Evolutionary conservation across 2,797 vertebrate species (phyloP), one percentile per base, ranked within the genome.

Genomic region (Hemitrygon akajei): DNA sequence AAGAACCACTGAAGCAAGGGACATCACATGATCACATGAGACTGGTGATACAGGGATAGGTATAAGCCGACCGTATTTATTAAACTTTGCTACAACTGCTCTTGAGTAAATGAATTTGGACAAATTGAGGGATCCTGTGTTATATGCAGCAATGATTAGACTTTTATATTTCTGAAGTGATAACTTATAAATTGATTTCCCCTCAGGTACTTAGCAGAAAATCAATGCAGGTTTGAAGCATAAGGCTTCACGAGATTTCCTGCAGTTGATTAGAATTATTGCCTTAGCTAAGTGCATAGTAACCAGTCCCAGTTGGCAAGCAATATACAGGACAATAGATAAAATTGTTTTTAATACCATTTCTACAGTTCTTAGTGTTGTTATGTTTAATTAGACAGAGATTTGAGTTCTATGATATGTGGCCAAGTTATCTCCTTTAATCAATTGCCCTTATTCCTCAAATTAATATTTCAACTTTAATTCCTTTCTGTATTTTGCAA

Each of bases 101-200:
- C 10, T 34, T 37, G 63, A 89, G 25, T 20, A 66, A n/a, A 87
- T 66, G 56, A 58, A 87, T 40, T 22, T 22, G 22, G 18, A 69
- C 37, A 4, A 20, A 22, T 40, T 80, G 34, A 80, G 0, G 79
- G n/a, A 7, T 89, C n/a, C 34, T 89, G n/a, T 7, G 0, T 10
- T 34, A 69, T 22, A 37, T 4, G 16, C 20, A 89, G 63, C 16
- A 69, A 69, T 37, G 63, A 69, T 69, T 75, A 89, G 63, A 69
- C 11, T 66, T 25, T 69, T 89, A 69, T 34, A 37, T 89, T 89
- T 89, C 86, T 89, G 20, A 89, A 66, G 86, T 37, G 63, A 89
- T 69, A 34, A 69, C 22, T 89, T 37, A 34, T 22, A 22, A 37
- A 69, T 69, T 37, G n/a, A 69, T 89, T 86, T 60, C 27, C 56